Conservation (phyloP, 1,140 invertebrate species). For the Caligus rogercresseyi region DNA sequence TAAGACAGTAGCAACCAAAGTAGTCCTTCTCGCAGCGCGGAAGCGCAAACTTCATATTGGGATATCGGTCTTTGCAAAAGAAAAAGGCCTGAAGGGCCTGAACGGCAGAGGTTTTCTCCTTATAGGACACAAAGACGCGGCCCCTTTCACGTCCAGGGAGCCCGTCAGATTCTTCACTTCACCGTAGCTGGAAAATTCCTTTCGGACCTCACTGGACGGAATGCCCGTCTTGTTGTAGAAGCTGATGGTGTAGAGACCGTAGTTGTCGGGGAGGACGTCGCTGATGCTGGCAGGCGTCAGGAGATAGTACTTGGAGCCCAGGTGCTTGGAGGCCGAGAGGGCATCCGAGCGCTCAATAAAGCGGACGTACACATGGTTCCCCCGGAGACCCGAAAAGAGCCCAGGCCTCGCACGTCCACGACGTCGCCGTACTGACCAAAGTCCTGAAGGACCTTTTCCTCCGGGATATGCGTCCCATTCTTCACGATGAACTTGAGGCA, state of each 20-base stretch:
- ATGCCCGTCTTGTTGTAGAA: conserved; percentile 21
- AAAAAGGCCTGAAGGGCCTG: conserved; percentile 19
- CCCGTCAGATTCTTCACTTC: conserved; percentile 19
- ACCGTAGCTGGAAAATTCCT: conserved; percentile 18
- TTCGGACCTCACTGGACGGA: conserved; percentile 14
- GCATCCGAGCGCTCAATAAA: conserved; percentile 17
- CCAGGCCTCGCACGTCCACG: conserved; percentile 19
- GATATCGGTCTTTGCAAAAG: conserved; percentile 16
- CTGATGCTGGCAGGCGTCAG: conserved; percentile 17
- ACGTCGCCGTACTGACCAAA: conserved; percentile 19
- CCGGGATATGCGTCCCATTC: conserved; percentile 19
- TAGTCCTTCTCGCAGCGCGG: conserved; percentile 20
- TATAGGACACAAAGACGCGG: conserved; percentile 18
- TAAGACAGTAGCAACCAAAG: conserved; percentile 20
- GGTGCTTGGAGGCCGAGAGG: neutral
- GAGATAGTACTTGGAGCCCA: conserved; percentile 11
- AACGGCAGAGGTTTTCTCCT: conserved; percentile 16
- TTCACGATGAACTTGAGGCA: conserved; percentile 21
- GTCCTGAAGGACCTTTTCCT: conserved; percentile 20
- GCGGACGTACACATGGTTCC: conserved; percentile 19
- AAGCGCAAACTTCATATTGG: conserved; percentile 20
- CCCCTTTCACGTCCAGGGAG: conserved; percentile 20
- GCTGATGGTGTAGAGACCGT: conserved; percentile 18
- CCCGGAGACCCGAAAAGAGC: conserved; percentile 13
- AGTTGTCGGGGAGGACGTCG: conserved; percentile 19